These are phyloP conservation scores for Eilema caniola DNA, from an alignment of 2,888 invertebrate genomes.

Conservation along the genomic window DNA sequence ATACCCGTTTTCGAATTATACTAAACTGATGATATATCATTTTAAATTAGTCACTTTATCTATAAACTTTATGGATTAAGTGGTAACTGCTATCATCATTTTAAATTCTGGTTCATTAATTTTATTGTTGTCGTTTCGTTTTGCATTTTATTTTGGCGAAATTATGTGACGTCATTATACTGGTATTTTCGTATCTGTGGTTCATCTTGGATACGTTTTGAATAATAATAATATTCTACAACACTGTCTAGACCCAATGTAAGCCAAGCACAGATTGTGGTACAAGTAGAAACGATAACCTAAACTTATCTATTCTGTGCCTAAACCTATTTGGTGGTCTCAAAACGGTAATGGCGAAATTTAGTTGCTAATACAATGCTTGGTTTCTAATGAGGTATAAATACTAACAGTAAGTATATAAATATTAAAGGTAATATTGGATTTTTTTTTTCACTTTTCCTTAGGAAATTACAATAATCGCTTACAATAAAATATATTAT, in stretches of 20 bases:
- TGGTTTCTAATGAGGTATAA: too few species aligned
- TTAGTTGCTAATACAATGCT: too few species aligned
- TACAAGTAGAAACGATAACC: too few species aligned
- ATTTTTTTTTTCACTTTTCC: not conserved
- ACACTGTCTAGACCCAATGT: not conserved
- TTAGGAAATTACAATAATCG: not conserved
- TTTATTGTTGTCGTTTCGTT: slow-evolving; percentile 29
- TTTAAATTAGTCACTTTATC: slow-evolving; percentile 30
- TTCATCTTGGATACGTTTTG: not conserved
- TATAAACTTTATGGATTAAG: slow-evolving; percentile 45
- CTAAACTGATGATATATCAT: slow-evolving; percentile 13
- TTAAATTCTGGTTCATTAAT: slow-evolving; percentile 36
- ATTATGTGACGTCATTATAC: slow-evolving; percentile 10
- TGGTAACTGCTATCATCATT: slow-evolving; percentile 40
- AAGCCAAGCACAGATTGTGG: not conserved
- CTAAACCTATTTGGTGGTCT: too few species aligned
- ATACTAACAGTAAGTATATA: too few species aligned
- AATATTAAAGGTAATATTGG: too few species aligned
- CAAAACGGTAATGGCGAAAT: too few species aligned
- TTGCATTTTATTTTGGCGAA: slow-evolving; percentile 14
- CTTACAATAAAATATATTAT: not conserved
- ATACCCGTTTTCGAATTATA: slow-evolving; percentile 11
- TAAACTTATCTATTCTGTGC: too few species aligned
- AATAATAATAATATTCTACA: not conserved
- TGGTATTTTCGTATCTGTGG: slow-evolving; percentile 9